Conservation (phyloP, 1,140 invertebrate genomes). For the Drosophila ficusphila region DNA sequence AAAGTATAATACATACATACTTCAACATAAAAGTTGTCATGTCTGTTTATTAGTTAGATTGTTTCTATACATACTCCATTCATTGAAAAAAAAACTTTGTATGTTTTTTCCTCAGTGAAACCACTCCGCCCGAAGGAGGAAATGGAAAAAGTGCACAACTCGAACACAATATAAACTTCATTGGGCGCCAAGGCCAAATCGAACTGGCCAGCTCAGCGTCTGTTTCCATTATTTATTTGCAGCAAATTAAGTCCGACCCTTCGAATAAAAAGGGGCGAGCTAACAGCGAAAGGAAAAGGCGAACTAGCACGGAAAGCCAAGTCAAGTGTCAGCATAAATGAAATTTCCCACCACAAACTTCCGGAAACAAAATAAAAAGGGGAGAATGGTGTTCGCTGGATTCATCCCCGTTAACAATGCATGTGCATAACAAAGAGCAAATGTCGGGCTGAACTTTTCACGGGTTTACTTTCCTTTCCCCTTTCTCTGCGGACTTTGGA, state of each 20-base stretch:
- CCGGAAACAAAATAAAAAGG: constrained; percentile 57
- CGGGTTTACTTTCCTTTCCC: constrained; percentile 60
- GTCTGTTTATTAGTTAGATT: no score
- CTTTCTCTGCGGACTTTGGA: neutral
- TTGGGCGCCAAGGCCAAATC: constrained; percentile 64
- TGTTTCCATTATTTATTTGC: constrained; percentile 78
- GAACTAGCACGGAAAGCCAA: constrained; percentile 43
- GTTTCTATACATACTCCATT: neutral
- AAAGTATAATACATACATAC: no score
- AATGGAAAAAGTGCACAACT: constrained; percentile 71
- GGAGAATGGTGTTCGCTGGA: neutral
- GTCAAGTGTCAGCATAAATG: constrained; percentile 82
- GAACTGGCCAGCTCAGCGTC: constrained; percentile 51
- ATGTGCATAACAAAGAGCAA: constrained; percentile 65
- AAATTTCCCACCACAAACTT: constrained; percentile 81
- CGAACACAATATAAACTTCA: constrained; percentile 64
- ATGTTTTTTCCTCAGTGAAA: constrained; percentile 2
- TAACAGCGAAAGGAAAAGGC: constrained; percentile 9
- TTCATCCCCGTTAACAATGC: constrained; percentile 60
- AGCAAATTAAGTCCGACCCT: constrained; percentile 69
- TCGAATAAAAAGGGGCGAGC: constrained; percentile 10
- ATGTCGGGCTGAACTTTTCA: constrained; percentile 55
- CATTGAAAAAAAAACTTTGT: no score
- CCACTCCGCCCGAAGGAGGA: constrained; percentile 35
- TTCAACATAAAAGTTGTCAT: no score